Percentiles rank a stretch among this genome's conserved stretches.
Evolutionary conservation across 1,140 invertebrate species (phyloP).

Genomic region (Calephelis nemesis): DNA sequence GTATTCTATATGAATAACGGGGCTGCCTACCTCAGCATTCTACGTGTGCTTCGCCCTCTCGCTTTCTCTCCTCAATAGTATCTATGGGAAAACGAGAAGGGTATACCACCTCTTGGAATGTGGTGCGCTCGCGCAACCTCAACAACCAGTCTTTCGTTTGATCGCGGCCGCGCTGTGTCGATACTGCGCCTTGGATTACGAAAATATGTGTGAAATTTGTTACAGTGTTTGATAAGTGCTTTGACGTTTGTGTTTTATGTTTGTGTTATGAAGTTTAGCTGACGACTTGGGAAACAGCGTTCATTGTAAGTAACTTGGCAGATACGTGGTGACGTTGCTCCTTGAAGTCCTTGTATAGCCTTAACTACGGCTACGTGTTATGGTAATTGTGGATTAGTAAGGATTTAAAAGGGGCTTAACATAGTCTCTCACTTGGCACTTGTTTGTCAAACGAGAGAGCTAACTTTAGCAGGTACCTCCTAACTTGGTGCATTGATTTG

Average conservation of each 20-base stretch:
- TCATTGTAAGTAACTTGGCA: slow-evolving; percentile 65
- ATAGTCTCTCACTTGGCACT: too few species aligned
- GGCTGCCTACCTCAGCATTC: slow-evolving; percentile 59
- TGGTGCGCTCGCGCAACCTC: slow-evolving; percentile 66
- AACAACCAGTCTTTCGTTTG: slow-evolving; percentile 67
- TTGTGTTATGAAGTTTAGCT: slow-evolving; percentile 74
- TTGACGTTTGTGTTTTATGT: slow-evolving; percentile 54
- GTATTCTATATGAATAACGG: slow-evolving; percentile 73
- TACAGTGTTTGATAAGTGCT: slow-evolving; percentile 66
- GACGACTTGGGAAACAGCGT: slow-evolving; percentile 62
- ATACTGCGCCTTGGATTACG: slow-evolving; percentile 43
- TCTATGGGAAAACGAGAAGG: slow-evolving; percentile 37
- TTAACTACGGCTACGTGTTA: neutral
- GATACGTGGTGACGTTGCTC: slow-evolving; percentile 68
- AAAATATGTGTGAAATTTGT: slow-evolving; percentile 71
- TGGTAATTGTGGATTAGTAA: too few species aligned
- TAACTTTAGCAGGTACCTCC: too few species aligned
- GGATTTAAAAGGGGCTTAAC: too few species aligned
- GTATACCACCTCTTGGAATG: slow-evolving; percentile 64
- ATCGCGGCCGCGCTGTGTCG: slow-evolving; percentile 48
- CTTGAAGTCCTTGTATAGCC: slow-evolving; percentile 39
- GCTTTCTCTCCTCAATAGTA: slow-evolving; percentile 29
- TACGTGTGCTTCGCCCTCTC: slow-evolving; percentile 28
- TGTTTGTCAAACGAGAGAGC: too few species aligned
- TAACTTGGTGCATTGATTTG: too few species aligned